Percentiles rank a stretch among this genome's conserved stretches.
Evolutionary conservation across 2,113 vertebrate species (phyloP).

Genomic region (Oplegnathus fasciatus): DNA sequence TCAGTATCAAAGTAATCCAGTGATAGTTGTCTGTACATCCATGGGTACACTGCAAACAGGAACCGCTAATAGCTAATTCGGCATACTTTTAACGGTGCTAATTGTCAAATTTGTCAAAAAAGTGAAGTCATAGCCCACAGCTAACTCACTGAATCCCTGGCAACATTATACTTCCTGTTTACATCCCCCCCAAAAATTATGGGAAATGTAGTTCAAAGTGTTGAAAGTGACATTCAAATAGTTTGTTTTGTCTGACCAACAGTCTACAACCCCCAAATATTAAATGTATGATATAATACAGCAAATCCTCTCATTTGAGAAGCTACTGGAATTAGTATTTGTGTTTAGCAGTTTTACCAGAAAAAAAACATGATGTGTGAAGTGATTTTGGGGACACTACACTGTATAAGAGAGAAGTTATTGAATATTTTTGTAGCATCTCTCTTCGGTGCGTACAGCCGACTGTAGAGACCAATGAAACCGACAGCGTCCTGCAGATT

Average conservation of each 20-base stretch:
- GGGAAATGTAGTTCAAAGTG: neutral
- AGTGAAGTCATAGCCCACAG: neutral
- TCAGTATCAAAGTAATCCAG: neutral
- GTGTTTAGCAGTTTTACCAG: too few species aligned
- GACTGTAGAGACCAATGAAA: too few species aligned
- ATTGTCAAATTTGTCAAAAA: neutral
- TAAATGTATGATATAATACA: neutral
- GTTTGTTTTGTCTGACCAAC: neutral
- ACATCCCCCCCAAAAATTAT: neutral
- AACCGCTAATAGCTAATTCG: neutral
- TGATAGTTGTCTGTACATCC: neutral
- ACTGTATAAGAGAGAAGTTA: too few species aligned
- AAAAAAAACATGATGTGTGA: neutral
- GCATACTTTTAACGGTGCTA: neutral
- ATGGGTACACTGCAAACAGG: neutral
- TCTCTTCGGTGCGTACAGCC: too few species aligned
- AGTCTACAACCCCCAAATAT: neutral
- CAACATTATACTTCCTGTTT: neutral
- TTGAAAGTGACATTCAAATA: neutral
- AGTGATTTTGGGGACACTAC: too few species aligned
- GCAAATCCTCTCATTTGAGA: neutral
- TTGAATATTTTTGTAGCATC: too few species aligned
- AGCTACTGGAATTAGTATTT: neutral
- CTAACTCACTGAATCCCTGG: neutral
- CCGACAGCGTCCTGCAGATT: too few species aligned